Percentiles rank a stretch among this genome's conserved stretches.
These are phyloP conservation scores for Xanthia togata DNA, from an alignment of 2,888 invertebrate species.

Conservation along the genomic window DNA sequence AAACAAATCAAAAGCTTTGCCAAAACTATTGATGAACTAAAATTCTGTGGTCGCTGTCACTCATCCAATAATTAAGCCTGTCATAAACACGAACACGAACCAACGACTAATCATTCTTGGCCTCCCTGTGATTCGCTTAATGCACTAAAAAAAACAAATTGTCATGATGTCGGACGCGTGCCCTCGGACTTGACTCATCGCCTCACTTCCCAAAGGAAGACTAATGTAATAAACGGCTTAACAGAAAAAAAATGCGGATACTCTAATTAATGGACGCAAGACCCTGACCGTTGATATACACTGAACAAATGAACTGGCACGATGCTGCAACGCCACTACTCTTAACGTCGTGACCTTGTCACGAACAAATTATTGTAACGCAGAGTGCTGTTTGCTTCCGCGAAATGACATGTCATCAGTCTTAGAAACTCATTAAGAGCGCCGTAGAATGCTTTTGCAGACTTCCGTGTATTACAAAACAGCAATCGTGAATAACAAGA, in stretches of 20 bases:
- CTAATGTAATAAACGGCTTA: slow-evolving; percentile 85
- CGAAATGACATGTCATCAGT: slow-evolving; percentile 73
- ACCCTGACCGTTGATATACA: slow-evolving; percentile 81
- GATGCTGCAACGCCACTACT: slow-evolving; percentile 64
- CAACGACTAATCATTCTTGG: slow-evolving; percentile 31
- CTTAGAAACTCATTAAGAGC: slow-evolving; percentile 77
- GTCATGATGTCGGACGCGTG: slow-evolving; percentile 73
- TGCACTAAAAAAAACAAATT: slow-evolving; percentile 50
- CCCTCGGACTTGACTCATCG: slow-evolving; percentile 82
- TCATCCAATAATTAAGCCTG: slow-evolving; percentile 30
- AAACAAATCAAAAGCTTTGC: slow-evolving; percentile 3
- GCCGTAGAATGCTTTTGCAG: slow-evolving; percentile 76
- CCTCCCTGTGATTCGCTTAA: slow-evolving; percentile 49
- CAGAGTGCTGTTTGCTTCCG: slow-evolving; percentile 58
- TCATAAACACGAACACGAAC: slow-evolving; percentile 35
- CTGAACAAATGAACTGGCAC: slow-evolving; percentile 77
- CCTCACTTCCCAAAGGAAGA: slow-evolving; percentile 76
- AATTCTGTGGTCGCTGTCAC: background rate
- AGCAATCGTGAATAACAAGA: slow-evolving; percentile 52
- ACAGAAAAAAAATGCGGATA: slow-evolving; percentile 87
- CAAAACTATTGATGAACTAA: slow-evolving; percentile 21
- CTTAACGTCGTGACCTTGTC: slow-evolving; percentile 70
- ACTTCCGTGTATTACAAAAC: slow-evolving; percentile 77
- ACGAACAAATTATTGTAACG: slow-evolving; percentile 66
- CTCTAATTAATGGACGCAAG: slow-evolving; percentile 87